Evolutionary conservation across 1,140 invertebrate genomes (phyloP), one percentile per base, ranked within the genome.

Genomic region (Sycobia sp.): DNA sequence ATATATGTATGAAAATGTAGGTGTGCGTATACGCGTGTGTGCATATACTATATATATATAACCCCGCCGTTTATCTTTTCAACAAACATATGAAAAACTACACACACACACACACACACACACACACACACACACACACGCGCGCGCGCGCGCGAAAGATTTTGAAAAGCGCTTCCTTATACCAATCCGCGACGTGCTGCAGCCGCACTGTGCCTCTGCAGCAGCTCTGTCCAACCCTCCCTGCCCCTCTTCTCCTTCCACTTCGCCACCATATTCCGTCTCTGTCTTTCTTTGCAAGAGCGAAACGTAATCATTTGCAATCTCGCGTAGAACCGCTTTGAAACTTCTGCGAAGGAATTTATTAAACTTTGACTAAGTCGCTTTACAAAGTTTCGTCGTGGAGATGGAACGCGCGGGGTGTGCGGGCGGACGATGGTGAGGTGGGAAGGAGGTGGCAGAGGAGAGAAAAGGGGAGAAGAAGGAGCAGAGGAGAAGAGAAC

Each of bases 321-420:
- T 76, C 71, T 69, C 69, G 72, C 71, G 68, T 74, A 71, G 70
- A 75, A 77, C 75, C 69, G 71, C 73, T 76, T 74, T 74, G 67
- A 77, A 79, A 77, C 72, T 79, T 76, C 68, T 62, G 71, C 70
- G 72, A 71, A 76, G 76, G 76, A 79, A 79, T 79, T 79, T 79
- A 79, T 79, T 79, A 79, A 78, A 79, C 71, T 78, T 76, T 71
- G 70, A 74, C 68, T 75, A 76, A 78, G 75, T 77, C 75, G 76
- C 76, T 77, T 76, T 76, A 76, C 74, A 75, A 78, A 78, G 74
- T 77, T 78, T 77, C 68, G 54, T 53, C 63, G 62, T 65, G 58
- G n/a, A 64, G 64, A 69, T 65, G 67, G 60, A 57, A 62, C 62
- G 51, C 63, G 58, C 55, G 47, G 55, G 20, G 63, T 43, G 56